Base-by-base conservation (phyloP, 2,797 vertebrate genomes). In the Pseudochirops corinnae region DNA sequence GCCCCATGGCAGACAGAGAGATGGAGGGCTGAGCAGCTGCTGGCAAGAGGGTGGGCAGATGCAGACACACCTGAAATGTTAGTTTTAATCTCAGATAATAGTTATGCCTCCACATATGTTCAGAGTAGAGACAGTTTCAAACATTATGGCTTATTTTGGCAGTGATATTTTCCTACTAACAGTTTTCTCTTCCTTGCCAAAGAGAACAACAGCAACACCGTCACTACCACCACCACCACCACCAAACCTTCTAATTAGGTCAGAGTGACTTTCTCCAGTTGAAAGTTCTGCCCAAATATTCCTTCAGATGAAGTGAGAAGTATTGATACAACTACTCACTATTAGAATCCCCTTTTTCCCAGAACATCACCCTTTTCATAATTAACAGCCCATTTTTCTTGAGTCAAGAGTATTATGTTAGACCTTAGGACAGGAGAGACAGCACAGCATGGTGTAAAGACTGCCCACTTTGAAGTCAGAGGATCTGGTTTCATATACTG, bases 81-180 rank as follows among this genome's bases (percentile, higher is more conserved):
- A 93, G 2, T 96, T 94, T 95, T 5, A 12, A 90, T 56, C 46
- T 50, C 1, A 93, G 0, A 55, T 60, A 39, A 29, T 28, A 16
- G 14, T 46, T 91, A 92, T 94, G 55, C 56, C 39, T 93, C 58
- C 91, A 91, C 93, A 52, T 95, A 90, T 90, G 62, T 91, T 97
- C 39, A 94, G 46, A 46, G 18, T 93, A 57, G 29, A 90, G 93
- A 96, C 3, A 16, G 55, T 90, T 91, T 91, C 29, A 95, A 39
- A 56, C 16, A 90, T 39, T 11, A 39, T 52, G 93, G 29, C 39
- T 95, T 95, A 95, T 93, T 97, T 82, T 91, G 55, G 82, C 31
- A 94, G 58, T 93, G 50, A 21, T 33, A n/a, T 93, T 90, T 96
- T 14, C 31, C 55, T 95, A 92, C 50, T 29, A 93, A 91, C 0